These are phyloP conservation scores for Drosophila neonasuta DNA, from an alignment of 2,888 invertebrate species.

Conservation along the genomic window DNA sequence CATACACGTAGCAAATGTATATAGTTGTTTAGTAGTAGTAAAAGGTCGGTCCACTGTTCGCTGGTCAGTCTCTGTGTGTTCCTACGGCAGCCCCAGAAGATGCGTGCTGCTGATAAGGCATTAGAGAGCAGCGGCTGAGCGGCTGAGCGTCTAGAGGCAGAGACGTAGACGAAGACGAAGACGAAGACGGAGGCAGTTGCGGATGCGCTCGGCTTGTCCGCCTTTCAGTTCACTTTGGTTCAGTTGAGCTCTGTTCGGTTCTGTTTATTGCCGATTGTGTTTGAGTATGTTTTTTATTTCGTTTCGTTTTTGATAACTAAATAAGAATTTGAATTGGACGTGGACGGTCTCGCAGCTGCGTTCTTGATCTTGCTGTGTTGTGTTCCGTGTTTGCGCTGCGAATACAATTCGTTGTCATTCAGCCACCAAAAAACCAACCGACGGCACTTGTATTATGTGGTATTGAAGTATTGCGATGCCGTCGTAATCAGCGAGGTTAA, in stretches of 20 bases:
- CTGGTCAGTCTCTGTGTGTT: constrained; percentile 45
- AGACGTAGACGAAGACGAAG: no score
- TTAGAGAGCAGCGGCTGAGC: constrained; percentile 31
- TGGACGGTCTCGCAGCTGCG: constrained; percentile 44
- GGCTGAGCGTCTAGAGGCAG: not conserved
- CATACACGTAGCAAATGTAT: not conserved
- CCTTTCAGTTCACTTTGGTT: not conserved
- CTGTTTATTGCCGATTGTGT: constrained; percentile 38
- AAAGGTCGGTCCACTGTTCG: constrained; percentile 30
- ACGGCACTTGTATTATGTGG: constrained; percentile 26
- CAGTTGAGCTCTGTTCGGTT: not conserved
- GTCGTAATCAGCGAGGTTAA: constrained; percentile 56
- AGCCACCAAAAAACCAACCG: constrained; percentile 7
- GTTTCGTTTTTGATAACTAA: constrained; percentile 49
- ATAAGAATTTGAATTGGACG: constrained; percentile 38
- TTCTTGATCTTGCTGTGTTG: constrained; percentile 15
- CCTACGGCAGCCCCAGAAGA: constrained; percentile 54
- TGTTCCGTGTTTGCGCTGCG: constrained; percentile 13
- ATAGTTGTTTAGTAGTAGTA: constrained; percentile 49
- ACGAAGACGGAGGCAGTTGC: constrained; percentile 12
- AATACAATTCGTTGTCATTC: constrained; percentile 7
- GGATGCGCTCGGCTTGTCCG: constrained; percentile 44
- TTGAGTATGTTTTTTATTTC: constrained; percentile 22
- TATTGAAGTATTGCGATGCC: constrained; percentile 13
- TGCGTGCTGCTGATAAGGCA: constrained; percentile 66